phyloP scores from a whole-genome alignment of 1,140 invertebrate species.

The Episyrphus balteatus region DNA sequence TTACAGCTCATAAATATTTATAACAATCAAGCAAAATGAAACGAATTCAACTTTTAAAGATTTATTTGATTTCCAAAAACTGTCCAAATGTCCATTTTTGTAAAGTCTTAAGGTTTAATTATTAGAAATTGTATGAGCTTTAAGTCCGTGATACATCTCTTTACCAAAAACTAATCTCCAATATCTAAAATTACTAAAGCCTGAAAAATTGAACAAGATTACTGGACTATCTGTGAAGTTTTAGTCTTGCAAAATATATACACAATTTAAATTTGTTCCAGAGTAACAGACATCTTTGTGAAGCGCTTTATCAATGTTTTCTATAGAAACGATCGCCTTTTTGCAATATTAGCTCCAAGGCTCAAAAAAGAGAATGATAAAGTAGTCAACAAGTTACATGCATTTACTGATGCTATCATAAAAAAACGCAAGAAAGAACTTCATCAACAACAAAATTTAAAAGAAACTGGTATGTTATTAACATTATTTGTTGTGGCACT shows the following conservation, averaged over 20 bases:
- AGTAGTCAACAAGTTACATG: slow-evolving; percentile 15
- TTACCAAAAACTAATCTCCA: too few relatives aligned
- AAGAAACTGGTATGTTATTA: not conserved
- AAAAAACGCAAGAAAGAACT: slow-evolving; percentile 2
- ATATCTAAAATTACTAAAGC: too few relatives aligned
- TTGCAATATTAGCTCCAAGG: slow-evolving; percentile 9
- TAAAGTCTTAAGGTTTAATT: too few relatives aligned
- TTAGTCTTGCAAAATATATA: slow-evolving; percentile 1
- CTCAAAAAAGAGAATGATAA: slow-evolving; percentile 12
- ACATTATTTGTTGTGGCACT: not conserved
- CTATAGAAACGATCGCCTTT: slow-evolving; percentile 20
- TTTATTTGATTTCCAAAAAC: too few relatives aligned
- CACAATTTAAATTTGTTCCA: not conserved
- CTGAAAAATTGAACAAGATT: too few relatives aligned
- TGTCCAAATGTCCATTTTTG: too few relatives aligned
- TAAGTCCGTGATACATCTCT: too few relatives aligned
- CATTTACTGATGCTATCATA: slow-evolving; percentile 17
- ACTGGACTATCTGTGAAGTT: too few relatives aligned
- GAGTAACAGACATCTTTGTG: slow-evolving; percentile 1
- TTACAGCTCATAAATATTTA: too few relatives aligned
- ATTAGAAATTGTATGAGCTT: too few relatives aligned
- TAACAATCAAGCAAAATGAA: too few relatives aligned
- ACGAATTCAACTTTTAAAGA: too few relatives aligned
- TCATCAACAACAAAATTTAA: not conserved
- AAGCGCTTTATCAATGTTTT: slow-evolving; percentile 10